Percentiles rank a stretch among this genome's conserved stretches.
Evolutionary conservation across 2,113 vertebrate genomes (phyloP).

Genomic region (Struthio camelus): DNA sequence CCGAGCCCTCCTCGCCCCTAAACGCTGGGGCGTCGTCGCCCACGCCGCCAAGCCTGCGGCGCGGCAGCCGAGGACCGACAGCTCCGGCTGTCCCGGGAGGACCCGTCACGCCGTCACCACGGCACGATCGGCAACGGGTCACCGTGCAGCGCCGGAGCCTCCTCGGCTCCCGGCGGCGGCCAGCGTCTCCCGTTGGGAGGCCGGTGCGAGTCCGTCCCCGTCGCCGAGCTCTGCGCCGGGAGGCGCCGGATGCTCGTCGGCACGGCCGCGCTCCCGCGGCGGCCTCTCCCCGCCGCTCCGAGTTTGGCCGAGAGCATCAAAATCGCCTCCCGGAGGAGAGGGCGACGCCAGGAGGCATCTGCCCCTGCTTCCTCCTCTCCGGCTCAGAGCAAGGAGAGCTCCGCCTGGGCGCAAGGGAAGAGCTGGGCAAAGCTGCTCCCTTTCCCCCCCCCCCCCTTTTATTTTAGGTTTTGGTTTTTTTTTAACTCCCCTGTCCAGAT

Average conservation of each 20-base stretch:
- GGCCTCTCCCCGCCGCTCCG: background rate
- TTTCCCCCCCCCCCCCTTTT: no score
- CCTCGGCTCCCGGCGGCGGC: no score
- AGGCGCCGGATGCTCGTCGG: no score
- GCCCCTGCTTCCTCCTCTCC: rapidly evolving
- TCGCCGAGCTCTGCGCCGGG: no score
- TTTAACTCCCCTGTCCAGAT: background rate
- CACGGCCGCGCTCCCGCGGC: no score
- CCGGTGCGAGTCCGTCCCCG: no score
- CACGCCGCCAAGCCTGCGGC: background rate
- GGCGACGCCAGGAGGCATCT: background rate
- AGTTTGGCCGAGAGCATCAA: background rate
- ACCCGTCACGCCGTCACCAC: background rate
- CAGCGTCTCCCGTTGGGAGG: no score
- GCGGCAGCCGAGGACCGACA: background rate
- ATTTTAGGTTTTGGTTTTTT: no score
- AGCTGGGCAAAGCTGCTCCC: background rate
- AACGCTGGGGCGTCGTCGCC: background rate
- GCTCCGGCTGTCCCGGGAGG: background rate
- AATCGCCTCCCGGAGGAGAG: background rate
- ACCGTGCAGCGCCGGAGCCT: background rate
- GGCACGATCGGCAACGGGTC: background rate
- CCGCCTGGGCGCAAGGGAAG: background rate
- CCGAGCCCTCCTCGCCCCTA: background rate
- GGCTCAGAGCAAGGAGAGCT: background rate